Base-by-base conservation (phyloP, 2,888 invertebrate genomes). In the Augochlorella aurata region DNA sequence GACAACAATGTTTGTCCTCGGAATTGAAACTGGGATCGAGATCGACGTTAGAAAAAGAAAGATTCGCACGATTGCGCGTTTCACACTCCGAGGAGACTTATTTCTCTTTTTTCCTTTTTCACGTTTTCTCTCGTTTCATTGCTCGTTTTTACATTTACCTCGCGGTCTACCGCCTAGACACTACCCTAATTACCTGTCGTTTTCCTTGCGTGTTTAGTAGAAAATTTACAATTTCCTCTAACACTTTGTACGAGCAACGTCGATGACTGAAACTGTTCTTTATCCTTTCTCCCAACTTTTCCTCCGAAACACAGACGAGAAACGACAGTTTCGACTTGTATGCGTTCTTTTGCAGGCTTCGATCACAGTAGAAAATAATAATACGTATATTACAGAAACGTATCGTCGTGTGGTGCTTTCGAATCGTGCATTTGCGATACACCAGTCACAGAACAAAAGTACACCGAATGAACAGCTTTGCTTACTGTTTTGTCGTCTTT, bases 181-280 rank as follows among this genome's bases (percentile, higher is more conserved):
- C 81, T 88, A 88, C 63, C 68, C 85, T 87, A 87, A 65, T 12
- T 38, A 86, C 58, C 77, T 81, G 82, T 80, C 85, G 77, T 87
- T 86, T 16, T 44, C 44, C n/a, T 74, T 78, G 29, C 84, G 85
- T 82, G 76, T 90, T 88, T 87, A 90, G 90, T 91, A 91, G 90
- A 93, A 93, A 93, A 92, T 92, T 91, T 92, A 91, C 91, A 92
- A 89, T 90, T 86, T 88, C 44, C 90, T 88, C 87, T 83, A 80
- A 89, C 90, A 90, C 84, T 92, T 92, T 92, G 92, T 92, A 93
- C 91, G 92, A 91, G 88, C 90, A 93, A 93, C 92, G 92, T 92
- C 90, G 91, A 93, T 93, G 91, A 89, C 91, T 92, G 91, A 90
- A 89, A 86, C 89, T 91, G 38, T 38, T 38, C 38, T 38, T 38